Percentiles rank a stretch among this genome's conserved stretches.
These are phyloP conservation scores for Lagocephalus sceleratus DNA, from an alignment of 2,797 vertebrate species.

Conservation along the genomic window DNA sequence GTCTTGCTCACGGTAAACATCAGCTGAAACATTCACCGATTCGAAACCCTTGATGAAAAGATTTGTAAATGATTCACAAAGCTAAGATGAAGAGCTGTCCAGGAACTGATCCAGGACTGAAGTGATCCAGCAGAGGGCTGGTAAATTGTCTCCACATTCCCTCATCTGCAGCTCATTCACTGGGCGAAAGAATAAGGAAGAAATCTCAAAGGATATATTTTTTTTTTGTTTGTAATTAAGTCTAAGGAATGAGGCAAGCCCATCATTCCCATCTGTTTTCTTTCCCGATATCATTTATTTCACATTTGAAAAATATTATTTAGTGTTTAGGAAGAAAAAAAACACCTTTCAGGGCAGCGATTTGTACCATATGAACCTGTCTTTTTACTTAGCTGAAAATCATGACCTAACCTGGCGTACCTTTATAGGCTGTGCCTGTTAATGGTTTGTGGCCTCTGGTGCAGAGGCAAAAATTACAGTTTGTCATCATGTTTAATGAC, in stretches of 20 bases:
- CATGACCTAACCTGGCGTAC: no score
- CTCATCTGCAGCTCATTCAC: conserved; percentile 6
- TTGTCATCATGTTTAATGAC: no score
- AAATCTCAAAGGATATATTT: conserved; percentile 1
- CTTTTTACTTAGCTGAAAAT: no score
- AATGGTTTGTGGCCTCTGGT: no score
- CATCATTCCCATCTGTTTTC: neutral
- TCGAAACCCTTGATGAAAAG: no score
- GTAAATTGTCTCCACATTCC: conserved; percentile 10
- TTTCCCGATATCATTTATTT: neutral
- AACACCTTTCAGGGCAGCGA: neutral
- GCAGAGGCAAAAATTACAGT: no score
- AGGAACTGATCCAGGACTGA: no score
- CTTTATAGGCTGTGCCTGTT: no score
- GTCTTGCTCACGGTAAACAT: no score
- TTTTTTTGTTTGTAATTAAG: conserved; percentile 4
- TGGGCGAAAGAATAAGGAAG: neutral
- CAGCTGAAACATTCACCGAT: no score
- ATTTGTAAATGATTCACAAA: no score
- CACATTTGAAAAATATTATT: conserved; percentile 3
- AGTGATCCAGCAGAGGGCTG: neutral
- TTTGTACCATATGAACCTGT: neutral
- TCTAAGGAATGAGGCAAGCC: neutral
- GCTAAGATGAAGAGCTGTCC: no score
- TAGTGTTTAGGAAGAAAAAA: neutral